phyloP scores from a whole-genome alignment of 2,113 vertebrate species.

The Xiphorhynchus elegans region DNA sequence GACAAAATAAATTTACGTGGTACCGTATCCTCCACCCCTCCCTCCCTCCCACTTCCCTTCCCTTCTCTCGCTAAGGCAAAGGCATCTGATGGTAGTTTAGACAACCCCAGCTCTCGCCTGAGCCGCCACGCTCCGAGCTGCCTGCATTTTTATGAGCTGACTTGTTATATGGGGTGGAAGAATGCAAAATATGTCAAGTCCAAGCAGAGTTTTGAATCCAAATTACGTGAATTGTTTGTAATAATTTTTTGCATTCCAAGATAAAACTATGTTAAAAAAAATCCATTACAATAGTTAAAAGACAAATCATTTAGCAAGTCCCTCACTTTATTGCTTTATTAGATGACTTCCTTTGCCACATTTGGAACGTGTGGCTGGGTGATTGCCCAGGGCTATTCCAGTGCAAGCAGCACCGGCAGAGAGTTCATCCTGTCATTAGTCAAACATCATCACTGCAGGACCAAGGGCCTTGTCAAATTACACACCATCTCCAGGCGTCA shows the following conservation, averaged over 20 bases:
- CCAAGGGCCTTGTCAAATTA: conserved; percentile 60
- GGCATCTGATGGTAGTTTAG: conserved; percentile 33
- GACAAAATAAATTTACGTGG: background rate
- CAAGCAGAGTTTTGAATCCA: conserved; percentile 70
- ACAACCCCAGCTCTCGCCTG: conserved; percentile 1
- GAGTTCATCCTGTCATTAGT: conserved; percentile 40
- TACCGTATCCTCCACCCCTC: background rate
- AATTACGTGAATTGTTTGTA: conserved; percentile 76
- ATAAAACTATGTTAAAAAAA: conserved; percentile 71
- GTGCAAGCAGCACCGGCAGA: background rate
- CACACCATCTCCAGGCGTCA: background rate
- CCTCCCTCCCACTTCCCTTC: background rate
- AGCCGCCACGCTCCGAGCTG: conserved; percentile 7
- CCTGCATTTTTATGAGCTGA: conserved; percentile 74
- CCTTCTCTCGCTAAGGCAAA: background rate
- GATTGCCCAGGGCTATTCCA: conserved; percentile 50
- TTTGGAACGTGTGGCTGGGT: conserved; percentile 11
- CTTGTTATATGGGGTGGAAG: conserved; percentile 50
- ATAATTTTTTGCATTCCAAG: conserved; percentile 76
- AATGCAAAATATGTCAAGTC: conserved; percentile 70
- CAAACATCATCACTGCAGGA: conserved; percentile 47
- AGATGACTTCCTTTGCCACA: conserved; percentile 53
- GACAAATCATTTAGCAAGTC: conserved; percentile 71
- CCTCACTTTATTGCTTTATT: conserved; percentile 63
- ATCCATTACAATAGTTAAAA: conserved; percentile 67